Base-by-base conservation (phyloP, 2,888 invertebrate species). In the Athalia rosae region DNA sequence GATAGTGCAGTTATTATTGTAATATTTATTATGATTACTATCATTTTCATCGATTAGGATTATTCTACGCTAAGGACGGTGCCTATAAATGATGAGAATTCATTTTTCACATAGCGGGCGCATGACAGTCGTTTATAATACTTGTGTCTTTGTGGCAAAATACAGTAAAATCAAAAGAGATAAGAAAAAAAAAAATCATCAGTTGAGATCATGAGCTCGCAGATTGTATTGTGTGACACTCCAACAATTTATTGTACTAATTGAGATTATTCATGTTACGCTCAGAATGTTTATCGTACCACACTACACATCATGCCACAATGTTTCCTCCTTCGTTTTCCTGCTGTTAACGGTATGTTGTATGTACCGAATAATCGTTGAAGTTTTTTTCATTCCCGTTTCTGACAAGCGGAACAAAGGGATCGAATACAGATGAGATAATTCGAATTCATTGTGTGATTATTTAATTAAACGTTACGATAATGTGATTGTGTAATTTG, bases 1-100 rank as follows among this genome's bases (percentile, higher is more conserved):
- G 15, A 58, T 61, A 43, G 77, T 77, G 61, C 50, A 76, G 61
- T 48, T 76, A 62, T 76, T 76, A 64, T 69, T 76, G 50, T 63
- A 28, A 76, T 48, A 15, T 53, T 76, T 13, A 66, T 13, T 76
- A 76, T 47, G 43, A 13, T 76, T 15, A 28, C 4, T 69, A 71
- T 53, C 15, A 15, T 64, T 45, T 28, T 63, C 28, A 63, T 48
- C 9, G 41, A 76, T 64, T 47, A 47, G 43, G 64, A 63, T 76
- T 66, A 76, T 76, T 66, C 63, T 76, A 66, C 48, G 76, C 76
- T 76, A 76, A 76, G 28, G 58, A 62, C 53, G 41, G 73, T 56
- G 73, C 58, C 62, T 62, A 43, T 41, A n/a, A 43, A 62, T 62
- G 62, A 62, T n/a, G 62, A 43, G n/a, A 62, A 45, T 62, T 15